Base-by-base conservation (phyloP, 2,888 invertebrate species). In the Cantharis nigra region DNA sequence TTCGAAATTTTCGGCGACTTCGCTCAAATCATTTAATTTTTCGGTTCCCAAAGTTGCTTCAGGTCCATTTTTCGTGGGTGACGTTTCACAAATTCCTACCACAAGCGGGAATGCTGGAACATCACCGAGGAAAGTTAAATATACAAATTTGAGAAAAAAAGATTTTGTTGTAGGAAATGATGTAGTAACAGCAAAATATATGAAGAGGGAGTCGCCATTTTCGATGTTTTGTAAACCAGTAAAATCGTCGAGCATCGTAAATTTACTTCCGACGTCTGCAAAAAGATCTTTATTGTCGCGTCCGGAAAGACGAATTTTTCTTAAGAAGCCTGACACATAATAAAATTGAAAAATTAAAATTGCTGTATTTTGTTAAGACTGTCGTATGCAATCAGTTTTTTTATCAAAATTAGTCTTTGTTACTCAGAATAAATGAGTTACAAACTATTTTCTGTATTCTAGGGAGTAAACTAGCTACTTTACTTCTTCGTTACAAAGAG, bases 171-270 rank as follows among this genome's bases (percentile, higher is more conserved):
- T 20, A 11, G 65, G 18, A 18, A 13, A 23, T 7, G 65, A 65
- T 11, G 65, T 70, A 3, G 18, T n/a, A 11, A 71, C 18, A 16
- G 9, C 23, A 18, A 70, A 64, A 64, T 14, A 10, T 18, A 3
- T 5, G 10, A 70, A 64, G 11, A 26, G 14, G 26, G 75, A 75
- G 18, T 71, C 75, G 16, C 67, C 70, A 18, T 71, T 71, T 71
- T 71, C 75, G 11, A 71, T 71, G 71, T 75, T 75, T 67, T 62
- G 63, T 33, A 26, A 14, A 71, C 71, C 75, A 14, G 75, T 71
- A 10, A 14, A 28, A 69, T 9, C 69, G 9, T 49, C 49, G n/a
- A 49, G n/a, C 9, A 7, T 7, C 10, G 5, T 49, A 49, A 49
- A 49, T 7, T 49, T 49, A 49, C n/a, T n/a, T n/a, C 49, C 49